A percentile compares a stretch with the other conserved stretches of the same genome.
These are phyloP conservation scores for Alfaro cultratus DNA, from an alignment of 2,797 vertebrate species.

Conservation along the genomic window DNA sequence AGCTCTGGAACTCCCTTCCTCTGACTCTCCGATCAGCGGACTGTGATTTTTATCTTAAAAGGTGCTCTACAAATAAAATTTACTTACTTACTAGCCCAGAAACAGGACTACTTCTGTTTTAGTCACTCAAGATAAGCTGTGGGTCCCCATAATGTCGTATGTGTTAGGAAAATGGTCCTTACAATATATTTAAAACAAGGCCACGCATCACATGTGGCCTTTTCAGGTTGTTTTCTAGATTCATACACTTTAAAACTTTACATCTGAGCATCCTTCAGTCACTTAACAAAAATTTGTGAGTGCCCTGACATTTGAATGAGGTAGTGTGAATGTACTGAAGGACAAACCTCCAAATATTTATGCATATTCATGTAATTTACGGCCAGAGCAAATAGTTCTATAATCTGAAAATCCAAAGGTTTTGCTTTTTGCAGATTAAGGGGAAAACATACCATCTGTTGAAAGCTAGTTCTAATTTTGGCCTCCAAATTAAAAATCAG, in stretches of 20 bases:
- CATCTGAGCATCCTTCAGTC: not conserved
- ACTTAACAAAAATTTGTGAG: not conserved
- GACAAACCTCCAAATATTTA: not conserved
- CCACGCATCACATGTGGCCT: not conserved
- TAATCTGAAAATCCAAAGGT: not conserved
- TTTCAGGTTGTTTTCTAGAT: not conserved
- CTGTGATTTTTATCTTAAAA: too few relatives aligned
- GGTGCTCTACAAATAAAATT: too few relatives aligned
- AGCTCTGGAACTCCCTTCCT: too few relatives aligned
- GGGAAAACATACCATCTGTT: not conserved
- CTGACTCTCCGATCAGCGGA: too few relatives aligned
- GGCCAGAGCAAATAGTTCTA: not conserved
- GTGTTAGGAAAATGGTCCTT: too few relatives aligned
- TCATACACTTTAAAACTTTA: not conserved
- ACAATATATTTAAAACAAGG: too few relatives aligned
- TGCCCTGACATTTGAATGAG: not conserved
- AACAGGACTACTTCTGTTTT: too few relatives aligned
- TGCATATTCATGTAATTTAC: not conserved
- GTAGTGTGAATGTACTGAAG: not conserved
- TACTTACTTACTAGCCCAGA: too few relatives aligned
- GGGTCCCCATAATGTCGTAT: too few relatives aligned
- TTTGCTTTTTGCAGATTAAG: not conserved
- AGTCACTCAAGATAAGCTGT: too few relatives aligned
- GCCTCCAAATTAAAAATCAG: not conserved
- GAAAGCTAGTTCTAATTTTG: not conserved